Evolutionary conservation across 2,113 vertebrate genomes (phyloP), one percentile per base, ranked within the genome.

Genomic region (Lucifuga dentata): DNA sequence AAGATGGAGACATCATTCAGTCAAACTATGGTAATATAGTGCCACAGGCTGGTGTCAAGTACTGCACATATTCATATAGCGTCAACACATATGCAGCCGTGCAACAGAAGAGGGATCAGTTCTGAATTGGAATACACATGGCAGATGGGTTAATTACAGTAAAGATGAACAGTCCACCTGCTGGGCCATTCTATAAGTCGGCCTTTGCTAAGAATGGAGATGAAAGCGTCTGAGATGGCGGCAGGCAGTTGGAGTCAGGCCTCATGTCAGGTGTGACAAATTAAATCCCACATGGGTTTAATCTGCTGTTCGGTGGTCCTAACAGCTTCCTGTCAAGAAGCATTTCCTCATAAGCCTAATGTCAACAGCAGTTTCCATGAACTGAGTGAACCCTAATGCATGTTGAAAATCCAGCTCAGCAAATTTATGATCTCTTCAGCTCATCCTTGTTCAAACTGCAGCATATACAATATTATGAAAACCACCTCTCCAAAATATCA

Each of bases 291-390:
- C 43, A 66, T n/a, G 64, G 68, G 69, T 81, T 61, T 57, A 11
- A 61, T 69, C 68, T 49, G 40, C 39, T 67, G 59, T 39, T 66
- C 38, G 13, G 49, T 11, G n/a, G 26, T 65, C 44, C 29, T 49
- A 41, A 76, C 53, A 80, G 57, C 57, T 41, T 78, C 39, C 38
- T 53, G 68, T 74, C 20, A n/a, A 60, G 79, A 44, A 19, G n/a
- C 39, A 68, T 64, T 81, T 60, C 74, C 41, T 24, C 36, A 57
- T 74, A 81, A 88, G 75, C 76, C 76, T 8, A 39, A 15, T 12
- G 59, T 52, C 19, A 2, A 48, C 69, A 50, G 66, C 55, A 61
- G 52, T 68, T 16, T 67, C 7, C 8, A 1, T 49, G 64, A 73
- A 85, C 52, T 20, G 38, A 21, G 19, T 26, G 12, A 85, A 70